Base-by-base conservation (phyloP, 2,113 vertebrate species). In the Scalopus aquaticus region DNA sequence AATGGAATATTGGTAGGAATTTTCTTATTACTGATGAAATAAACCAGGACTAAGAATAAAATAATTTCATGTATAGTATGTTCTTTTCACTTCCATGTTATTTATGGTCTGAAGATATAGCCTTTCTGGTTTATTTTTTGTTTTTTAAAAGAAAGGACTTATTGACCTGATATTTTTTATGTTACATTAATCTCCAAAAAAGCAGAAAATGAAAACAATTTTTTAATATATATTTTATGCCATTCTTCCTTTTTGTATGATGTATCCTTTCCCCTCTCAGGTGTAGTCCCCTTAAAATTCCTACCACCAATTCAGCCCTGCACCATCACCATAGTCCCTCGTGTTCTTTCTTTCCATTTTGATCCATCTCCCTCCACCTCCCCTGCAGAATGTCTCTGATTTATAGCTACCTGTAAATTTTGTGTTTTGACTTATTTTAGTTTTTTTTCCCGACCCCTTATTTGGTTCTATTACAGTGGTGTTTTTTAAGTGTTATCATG, bases 11-110 rank as follows among this genome's bases (percentile, higher is more conserved):
- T 6, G 15, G 79, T 58, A 89, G n/a, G 76, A 69, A 96, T 95
- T 85, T 96, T 81, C 67, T 95, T 93, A 86, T 82, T 93, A 67
- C n/a, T 85, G 82, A 93, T 95, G 67, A 95, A 97, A 96, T 91
- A 74, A 94, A 69, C 74, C 62, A 93, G 78, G 95, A 91, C 69
- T 89, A 42, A 62, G 77, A 72, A 46, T 96, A 58, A 96, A 78
- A 89, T 79, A 49, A 74, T 94, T 93, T 93, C 62, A 79, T 30
- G 30, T 84, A 56, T 24, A 72, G 37, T 89, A 69, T 0, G 5
- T 67, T 80, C 46, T 69, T 83, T 79, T 46, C 16, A 42, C n/a
- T 93, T 95, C 89, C 28, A 74, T 91, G 80, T 72, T 26, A 35
- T 88, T 39, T 86, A 17, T 46, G 2, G 8, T 64, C n/a, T 79